Evolutionary conservation across 53 echinoderm and acorn worm genomes (phyloP), one percentile per base, ranked within the genome.

Genomic region (Glandiceps talaboti): DNA sequence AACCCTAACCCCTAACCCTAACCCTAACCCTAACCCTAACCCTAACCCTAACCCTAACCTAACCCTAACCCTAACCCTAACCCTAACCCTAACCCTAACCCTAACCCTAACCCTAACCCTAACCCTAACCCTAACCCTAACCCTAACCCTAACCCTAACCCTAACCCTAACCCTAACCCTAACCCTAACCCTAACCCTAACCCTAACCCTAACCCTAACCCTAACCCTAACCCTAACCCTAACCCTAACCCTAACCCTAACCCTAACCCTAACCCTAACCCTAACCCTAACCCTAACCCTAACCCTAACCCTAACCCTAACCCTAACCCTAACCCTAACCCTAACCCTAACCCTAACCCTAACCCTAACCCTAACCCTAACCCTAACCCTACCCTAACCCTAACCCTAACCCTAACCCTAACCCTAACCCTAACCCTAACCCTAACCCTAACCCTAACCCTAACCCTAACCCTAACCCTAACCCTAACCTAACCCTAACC

Each of bases 221-320:
- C 64, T 45, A 45, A 45, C 64, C 64, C 64, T 45, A 81, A 31
- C 81, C 81, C 33, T 32, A 81, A 31, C 81, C 81, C 33, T 32
- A 81, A 31, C 81, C 83, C 73, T 33, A 83, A 32, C 83, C 83
- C 73, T 33, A 83, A 32, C 83, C 83, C 73, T 33, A 83, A 32
- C 83, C 83, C 73, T 33, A 83, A 32, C 83, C 83, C 77, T 77
- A 83, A 77, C 83, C 83, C 77, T 77, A 83, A 77, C 83, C 83
- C 77, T 77, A 83, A 83, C 83, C 83, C 83, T 83, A 83, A 83
- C 83, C 83, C 83, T 83, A 83, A 76, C 83, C 83, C 83, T 83
- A 83, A 83, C 83, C 83, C 83, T 83, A 83, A 83, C 83, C 83
- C 83, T 83, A 83, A 83, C 83, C 83, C 83, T 83, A 83, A 83